phyloP scores from a whole-genome alignment of 2,888 invertebrate species.

The Ormyrus labotus region DNA sequence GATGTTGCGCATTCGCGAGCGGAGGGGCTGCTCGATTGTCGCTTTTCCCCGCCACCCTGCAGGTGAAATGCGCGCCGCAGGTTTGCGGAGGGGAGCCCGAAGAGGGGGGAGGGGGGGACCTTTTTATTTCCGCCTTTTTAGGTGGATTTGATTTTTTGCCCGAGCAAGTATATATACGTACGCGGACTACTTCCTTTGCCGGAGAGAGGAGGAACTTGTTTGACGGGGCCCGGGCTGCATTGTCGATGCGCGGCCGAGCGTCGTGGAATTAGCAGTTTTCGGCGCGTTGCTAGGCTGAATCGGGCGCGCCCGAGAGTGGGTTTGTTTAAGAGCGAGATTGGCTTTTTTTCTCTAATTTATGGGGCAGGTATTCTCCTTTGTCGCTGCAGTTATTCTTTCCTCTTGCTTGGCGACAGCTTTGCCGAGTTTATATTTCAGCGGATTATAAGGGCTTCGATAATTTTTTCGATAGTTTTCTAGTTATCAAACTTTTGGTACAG shows the following conservation, averaged over 20 bases:
- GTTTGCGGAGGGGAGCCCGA: slow-evolving; percentile 27
- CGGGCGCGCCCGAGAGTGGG: no score
- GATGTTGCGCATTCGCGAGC: slow-evolving; percentile 51
- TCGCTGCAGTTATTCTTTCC: neutral
- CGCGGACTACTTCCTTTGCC: slow-evolving; percentile 27
- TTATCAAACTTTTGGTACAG: no score
- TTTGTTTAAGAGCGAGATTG: no score
- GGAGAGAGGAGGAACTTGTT: slow-evolving; percentile 10
- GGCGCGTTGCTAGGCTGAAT: neutral
- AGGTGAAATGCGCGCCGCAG: slow-evolving; percentile 63
- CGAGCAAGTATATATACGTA: neutral
- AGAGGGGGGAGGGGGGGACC: slow-evolving; percentile 27
- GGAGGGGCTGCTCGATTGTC: slow-evolving; percentile 58
- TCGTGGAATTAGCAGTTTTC: slow-evolving; percentile 34
- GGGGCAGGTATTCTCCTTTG: neutral
- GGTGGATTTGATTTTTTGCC: slow-evolving; percentile 3
- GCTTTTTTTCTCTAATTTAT: no score
- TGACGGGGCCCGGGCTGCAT: neutral
- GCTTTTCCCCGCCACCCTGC: slow-evolving; percentile 66
- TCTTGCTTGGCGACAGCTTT: neutral
- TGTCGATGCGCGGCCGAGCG: slow-evolving; percentile 14
- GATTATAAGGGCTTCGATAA: no score
- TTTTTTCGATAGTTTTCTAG: no score
- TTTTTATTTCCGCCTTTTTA: slow-evolving; percentile 55
- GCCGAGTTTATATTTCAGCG: neutral